These are phyloP conservation scores for Teleogryllus oceanicus DNA, from an alignment of 2,888 invertebrate species.

Conservation along the genomic window DNA sequence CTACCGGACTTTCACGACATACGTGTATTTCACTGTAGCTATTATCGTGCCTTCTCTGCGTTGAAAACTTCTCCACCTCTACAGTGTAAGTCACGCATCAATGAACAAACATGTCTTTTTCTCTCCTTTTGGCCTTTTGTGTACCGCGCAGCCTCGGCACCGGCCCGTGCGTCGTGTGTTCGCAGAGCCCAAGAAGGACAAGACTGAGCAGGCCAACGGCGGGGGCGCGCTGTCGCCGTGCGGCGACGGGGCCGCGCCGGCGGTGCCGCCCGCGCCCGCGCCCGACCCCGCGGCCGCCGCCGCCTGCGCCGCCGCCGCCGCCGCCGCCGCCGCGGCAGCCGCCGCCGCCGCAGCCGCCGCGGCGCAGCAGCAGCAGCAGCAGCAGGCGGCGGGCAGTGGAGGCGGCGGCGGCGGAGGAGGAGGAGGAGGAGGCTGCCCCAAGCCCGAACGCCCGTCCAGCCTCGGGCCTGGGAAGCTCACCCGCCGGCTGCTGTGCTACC, in stretches of 20 bases:
- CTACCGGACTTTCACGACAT: no score
- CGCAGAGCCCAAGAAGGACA: conserved; percentile 90
- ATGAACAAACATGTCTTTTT: no score
- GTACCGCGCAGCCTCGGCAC: no score
- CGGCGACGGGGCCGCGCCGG: conserved; percentile 40
- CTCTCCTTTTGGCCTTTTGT: no score
- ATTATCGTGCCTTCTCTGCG: no score
- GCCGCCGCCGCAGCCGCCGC: conserved; percentile 70
- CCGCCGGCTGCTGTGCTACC: conserved; percentile 75
- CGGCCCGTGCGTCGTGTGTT: conserved; percentile 42
- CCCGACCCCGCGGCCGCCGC: conserved; percentile 39
- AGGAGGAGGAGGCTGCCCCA: conserved; percentile 51
- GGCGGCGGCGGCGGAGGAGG: conserved; percentile 49
- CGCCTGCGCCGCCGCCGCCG: conserved; percentile 65
- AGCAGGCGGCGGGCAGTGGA: conserved; percentile 50
- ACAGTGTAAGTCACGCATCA: no score
- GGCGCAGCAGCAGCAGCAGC: background rate
- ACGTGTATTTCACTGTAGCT: no score
- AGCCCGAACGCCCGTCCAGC: conserved; percentile 77
- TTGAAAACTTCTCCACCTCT: no score
- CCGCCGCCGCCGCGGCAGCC: conserved; percentile 72
- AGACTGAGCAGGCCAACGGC: conserved; percentile 71
- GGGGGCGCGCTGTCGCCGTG: conserved; percentile 48
- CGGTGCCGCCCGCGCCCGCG: conserved; percentile 38
- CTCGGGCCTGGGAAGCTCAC: conserved; percentile 68